These are phyloP conservation scores for Standfussiana lucernea DNA, from an alignment of 2,888 invertebrate species.

Conservation along the genomic window DNA sequence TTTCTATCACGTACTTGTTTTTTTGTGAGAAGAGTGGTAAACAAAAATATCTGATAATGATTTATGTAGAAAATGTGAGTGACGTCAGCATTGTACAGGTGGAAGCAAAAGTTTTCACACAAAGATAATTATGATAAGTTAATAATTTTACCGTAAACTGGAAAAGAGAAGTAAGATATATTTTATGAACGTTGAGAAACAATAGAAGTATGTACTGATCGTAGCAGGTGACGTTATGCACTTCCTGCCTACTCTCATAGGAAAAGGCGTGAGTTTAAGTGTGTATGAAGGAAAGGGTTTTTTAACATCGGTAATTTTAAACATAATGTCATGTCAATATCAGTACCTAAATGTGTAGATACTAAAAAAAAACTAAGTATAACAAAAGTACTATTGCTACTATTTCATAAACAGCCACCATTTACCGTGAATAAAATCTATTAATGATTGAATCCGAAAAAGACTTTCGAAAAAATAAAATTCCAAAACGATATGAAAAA, in stretches of 20 bases:
- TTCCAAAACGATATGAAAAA: not conserved
- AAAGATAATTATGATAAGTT: not conserved
- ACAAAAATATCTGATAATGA: slow-evolving; percentile 58
- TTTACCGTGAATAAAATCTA: not conserved
- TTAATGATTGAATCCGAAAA: not conserved
- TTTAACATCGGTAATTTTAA: not conserved
- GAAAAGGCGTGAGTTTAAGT: not conserved
- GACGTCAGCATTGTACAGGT: slow-evolving; percentile 42
- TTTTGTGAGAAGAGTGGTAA: slow-evolving; percentile 31
- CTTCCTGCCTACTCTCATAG: not conserved
- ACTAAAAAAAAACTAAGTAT: no score
- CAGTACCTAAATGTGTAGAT: not conserved
- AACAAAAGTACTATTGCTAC: not conserved
- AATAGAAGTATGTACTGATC: not conserved
- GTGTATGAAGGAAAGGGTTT: not conserved
- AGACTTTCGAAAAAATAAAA: no score
- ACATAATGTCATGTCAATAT: not conserved
- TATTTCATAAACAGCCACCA: not conserved
- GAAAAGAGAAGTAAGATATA: not conserved
- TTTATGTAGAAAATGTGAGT: slow-evolving; percentile 48
- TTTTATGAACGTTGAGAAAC: not conserved
- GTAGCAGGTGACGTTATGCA: not conserved
- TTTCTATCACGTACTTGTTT: slow-evolving; percentile 1
- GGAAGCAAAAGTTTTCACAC: slow-evolving; percentile 8
- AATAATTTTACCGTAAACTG: not conserved